phyloP scores from a whole-genome alignment of 2,113 vertebrate genomes.

The Rhabdornis inornatus region DNA sequence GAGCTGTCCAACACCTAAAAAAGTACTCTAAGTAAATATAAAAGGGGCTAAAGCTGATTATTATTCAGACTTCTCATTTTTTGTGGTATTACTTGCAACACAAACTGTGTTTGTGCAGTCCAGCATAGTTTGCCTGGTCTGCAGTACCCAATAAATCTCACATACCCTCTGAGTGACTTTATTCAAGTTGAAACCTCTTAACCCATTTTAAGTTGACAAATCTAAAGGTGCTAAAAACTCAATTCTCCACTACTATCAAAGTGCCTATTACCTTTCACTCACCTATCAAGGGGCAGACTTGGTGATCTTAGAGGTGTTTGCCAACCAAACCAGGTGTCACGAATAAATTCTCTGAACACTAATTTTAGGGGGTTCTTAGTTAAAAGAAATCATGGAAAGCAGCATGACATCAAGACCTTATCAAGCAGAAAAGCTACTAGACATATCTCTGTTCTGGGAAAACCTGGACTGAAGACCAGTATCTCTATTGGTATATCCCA shows the following conservation, averaged over 20 bases:
- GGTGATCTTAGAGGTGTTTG: not conserved
- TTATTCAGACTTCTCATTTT: not conserved
- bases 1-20: not conserved
- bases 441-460: not conserved
- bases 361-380: not conserved
- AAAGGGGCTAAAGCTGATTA: not conserved
- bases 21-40: not conserved
- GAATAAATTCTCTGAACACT: not conserved
- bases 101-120: not conserved
- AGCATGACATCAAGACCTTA: not conserved
- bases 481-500: not conserved
- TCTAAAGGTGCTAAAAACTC: not conserved
- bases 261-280: not conserved
- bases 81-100: not conserved
- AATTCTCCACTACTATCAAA: not conserved
- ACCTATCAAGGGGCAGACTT: not conserved
- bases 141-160: not conserved
- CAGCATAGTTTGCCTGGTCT: not conserved
- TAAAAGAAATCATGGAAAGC: not conserved
- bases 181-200: not conserved
- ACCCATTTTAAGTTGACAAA: not conserved
- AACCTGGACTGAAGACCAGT: not conserved
- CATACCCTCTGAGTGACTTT: accelerated
- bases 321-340: not conserved
- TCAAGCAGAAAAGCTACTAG: not conserved